A percentile compares a stretch with the other conserved stretches of the same genome.
Conservation (phyloP, 2,113 vertebrate species). For the Ranitomeya variabilis region DNA sequence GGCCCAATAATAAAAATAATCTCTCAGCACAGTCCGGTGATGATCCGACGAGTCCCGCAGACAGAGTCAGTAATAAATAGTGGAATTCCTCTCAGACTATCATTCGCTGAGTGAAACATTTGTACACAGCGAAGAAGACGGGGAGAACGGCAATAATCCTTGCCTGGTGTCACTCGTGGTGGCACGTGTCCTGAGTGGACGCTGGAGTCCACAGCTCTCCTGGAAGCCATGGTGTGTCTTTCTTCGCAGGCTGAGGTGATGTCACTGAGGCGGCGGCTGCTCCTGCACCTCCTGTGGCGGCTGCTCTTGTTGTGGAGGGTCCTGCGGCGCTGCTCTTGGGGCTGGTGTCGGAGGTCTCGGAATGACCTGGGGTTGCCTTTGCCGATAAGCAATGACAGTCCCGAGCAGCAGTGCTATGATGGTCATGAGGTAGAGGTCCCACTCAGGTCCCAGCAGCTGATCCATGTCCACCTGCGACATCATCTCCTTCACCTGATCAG, state of each 20-base stretch:
- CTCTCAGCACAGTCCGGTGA: neutral
- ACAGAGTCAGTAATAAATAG: constrained; percentile 34
- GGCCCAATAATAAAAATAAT: neutral
- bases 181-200: neutral
- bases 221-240: constrained; percentile 41
- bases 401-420: constrained; percentile 93
- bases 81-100: neutral
- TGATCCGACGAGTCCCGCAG: neutral
- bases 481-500: constrained; percentile 82
- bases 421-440: constrained; percentile 99
- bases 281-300: constrained; percentile 67
- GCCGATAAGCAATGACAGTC: constrained; percentile 94
- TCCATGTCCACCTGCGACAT: constrained; percentile 91
- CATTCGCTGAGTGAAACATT: neutral
- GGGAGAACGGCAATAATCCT: neutral
- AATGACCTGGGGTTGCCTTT: constrained; percentile 90
- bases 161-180: constrained; percentile 24
- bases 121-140: constrained; percentile 1
- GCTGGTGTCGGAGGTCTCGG: constrained; percentile 64
- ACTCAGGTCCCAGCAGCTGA: constrained; percentile 93
- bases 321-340: constrained; percentile 70
- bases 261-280: constrained; percentile 55
- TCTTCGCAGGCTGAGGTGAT: constrained; percentile 55
- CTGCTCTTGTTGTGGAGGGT: constrained; percentile 67
- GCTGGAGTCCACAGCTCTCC: neutral